Conservation (phyloP, 2,888 invertebrate species). For the Zeuzera pyrina region DNA sequence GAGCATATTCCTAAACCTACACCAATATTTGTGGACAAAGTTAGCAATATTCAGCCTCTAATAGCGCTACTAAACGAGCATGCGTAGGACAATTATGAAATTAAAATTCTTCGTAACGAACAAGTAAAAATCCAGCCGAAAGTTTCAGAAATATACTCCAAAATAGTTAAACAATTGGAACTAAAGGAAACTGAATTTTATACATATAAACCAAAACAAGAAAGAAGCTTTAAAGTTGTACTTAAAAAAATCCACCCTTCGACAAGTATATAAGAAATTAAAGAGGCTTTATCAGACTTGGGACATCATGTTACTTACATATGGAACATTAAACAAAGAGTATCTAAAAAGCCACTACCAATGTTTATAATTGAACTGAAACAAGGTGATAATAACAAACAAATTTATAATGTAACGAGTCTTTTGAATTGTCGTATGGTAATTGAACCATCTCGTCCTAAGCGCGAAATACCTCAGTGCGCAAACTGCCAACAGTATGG, state of each 20-base stretch:
- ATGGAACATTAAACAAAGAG: slow-evolving; percentile 9
- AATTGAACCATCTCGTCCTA: slow-evolving; percentile 17
- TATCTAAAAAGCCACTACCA: slow-evolving; percentile 5
- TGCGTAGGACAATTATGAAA: background rate
- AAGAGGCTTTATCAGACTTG: slow-evolving; percentile 4
- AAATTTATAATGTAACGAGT: background rate
- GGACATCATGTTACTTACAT: slow-evolving; percentile 5
- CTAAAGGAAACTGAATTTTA: slow-evolving; percentile 10
- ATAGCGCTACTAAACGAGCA: background rate
- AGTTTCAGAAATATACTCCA: slow-evolving; percentile 5
- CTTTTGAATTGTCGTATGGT: background rate
- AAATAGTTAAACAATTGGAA: slow-evolving; percentile 6
- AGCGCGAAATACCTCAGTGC: slow-evolving; percentile 16
- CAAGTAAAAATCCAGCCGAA: slow-evolving; percentile 7
- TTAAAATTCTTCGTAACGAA: slow-evolving; percentile 2
- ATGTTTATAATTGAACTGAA: slow-evolving; percentile 4
- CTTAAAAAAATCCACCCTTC: slow-evolving; percentile 13
- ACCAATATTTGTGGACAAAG: slow-evolving; percentile 1
- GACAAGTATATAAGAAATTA: slow-evolving; percentile 11
- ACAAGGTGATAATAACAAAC: background rate
- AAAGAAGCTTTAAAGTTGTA: slow-evolving; percentile 8
- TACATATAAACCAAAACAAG: slow-evolving; percentile 12
- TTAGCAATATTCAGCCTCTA: slow-evolving; percentile 2
- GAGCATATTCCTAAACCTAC: background rate
- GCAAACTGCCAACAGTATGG: slow-evolving; percentile 19